Evolutionary conservation across 1,140 invertebrate genomes (phyloP).

Genomic region (Wiebesia pumilae): DNA sequence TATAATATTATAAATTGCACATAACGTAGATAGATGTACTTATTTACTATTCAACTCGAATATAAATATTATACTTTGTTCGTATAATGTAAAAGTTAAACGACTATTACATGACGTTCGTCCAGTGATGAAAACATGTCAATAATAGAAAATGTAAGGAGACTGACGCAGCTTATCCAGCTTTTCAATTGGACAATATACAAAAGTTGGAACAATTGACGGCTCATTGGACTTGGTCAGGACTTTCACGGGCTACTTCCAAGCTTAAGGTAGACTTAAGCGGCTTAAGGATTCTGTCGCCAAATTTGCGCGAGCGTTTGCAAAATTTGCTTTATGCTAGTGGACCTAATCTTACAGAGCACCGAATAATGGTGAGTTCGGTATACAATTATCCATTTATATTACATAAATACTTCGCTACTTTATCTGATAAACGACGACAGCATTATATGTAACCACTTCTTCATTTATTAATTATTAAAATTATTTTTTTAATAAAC

Average conservation of each 20-base stretch:
- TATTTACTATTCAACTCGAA: too few relatives aligned
- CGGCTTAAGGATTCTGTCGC: conserved; percentile 75
- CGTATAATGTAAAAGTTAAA: too few relatives aligned
- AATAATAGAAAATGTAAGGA: conserved; percentile 80
- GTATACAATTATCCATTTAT: background rate
- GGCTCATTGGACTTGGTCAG: conserved; percentile 79
- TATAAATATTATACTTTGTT: too few relatives aligned
- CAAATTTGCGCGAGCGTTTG: conserved; percentile 77
- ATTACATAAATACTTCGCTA: too few relatives aligned
- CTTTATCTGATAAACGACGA: too few relatives aligned
- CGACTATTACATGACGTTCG: too few relatives aligned
- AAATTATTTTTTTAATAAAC: too few relatives aligned
- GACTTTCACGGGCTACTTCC: conserved; percentile 74
- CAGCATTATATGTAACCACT: too few relatives aligned
- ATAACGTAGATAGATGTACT: too few relatives aligned
- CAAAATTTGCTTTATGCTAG: conserved; percentile 80
- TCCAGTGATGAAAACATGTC: background rate
- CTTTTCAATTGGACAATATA: conserved; percentile 81
- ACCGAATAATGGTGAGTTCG: conserved; percentile 73
- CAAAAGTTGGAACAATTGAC: conserved; percentile 79
- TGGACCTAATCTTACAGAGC: conserved; percentile 81
- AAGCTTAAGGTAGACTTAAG: conserved; percentile 73
- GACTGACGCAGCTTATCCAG: conserved; percentile 81
- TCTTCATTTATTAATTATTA: too few relatives aligned
- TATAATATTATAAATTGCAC: too few relatives aligned